These are phyloP conservation scores for Azemiops feae DNA, from an alignment of 2,113 vertebrate species.

Conservation along the genomic window DNA sequence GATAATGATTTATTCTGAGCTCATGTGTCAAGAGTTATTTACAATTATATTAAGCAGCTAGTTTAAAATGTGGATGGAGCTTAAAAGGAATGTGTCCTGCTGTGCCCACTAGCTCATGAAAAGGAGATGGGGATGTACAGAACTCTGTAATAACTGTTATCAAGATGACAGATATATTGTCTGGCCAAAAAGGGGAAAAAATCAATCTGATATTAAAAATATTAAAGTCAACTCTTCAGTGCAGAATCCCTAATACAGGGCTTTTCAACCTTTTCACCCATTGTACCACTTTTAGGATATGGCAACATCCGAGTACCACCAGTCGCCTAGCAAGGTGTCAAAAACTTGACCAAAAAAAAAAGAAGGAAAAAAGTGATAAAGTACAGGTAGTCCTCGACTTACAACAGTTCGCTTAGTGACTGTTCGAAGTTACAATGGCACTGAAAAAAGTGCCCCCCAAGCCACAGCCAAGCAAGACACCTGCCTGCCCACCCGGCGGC, in stretches of 20 bases:
- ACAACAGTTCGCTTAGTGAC: too few species aligned
- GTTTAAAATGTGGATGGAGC: conserved; percentile 44
- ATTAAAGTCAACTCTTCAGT: conserved; percentile 58
- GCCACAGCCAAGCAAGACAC: too few species aligned
- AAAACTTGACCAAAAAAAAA: too few species aligned
- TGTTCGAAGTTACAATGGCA: too few species aligned
- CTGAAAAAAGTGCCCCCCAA: too few species aligned
- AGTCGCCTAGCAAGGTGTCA: too few species aligned
- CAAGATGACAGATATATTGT: conserved; percentile 54
- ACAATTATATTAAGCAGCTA: conserved; percentile 28
- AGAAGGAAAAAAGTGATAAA: too few species aligned
- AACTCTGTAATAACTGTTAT: conserved; percentile 58
- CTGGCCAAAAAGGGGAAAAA: conserved; percentile 42
- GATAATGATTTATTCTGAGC: conserved; percentile 17
- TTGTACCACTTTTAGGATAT: too few species aligned
- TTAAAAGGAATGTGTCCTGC: conserved; percentile 48
- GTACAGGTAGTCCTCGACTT: too few species aligned
- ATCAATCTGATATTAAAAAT: conserved; percentile 49
- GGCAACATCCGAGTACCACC: too few species aligned
- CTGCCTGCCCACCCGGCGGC: too few species aligned
- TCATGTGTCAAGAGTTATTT: conserved; percentile 34
- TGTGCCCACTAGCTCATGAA: conserved; percentile 54
- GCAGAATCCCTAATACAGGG: conserved; percentile 51
- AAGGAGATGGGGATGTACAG: conserved; percentile 23
- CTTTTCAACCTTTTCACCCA: too few species aligned